Evolutionary conservation across 2,888 invertebrate genomes (phyloP).

Genomic region (Pycnomerus fuliginosus): DNA sequence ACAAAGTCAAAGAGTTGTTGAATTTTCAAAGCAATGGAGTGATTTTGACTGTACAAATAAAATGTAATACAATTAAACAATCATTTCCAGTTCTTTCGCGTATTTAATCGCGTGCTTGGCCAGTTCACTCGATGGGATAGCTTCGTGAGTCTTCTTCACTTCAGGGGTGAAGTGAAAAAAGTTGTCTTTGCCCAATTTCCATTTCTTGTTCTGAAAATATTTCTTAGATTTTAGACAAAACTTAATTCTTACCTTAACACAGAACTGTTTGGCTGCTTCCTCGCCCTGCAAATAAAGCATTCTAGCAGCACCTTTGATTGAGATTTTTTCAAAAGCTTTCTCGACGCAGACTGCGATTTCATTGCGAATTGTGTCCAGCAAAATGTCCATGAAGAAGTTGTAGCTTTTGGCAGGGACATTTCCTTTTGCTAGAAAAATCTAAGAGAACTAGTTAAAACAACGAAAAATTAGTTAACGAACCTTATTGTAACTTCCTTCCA

Average conservation of each 20-base stretch:
- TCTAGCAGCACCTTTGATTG: slow-evolving; percentile 81
- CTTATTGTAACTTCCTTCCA: slow-evolving; percentile 99
- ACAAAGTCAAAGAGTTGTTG: slow-evolving; percentile 73
- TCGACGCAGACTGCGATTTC: slow-evolving; percentile 97
- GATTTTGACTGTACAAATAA: slow-evolving; percentile 59
- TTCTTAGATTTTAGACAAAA: no score
- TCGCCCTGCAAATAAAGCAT: slow-evolving; percentile 82
- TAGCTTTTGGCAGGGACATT: slow-evolving; percentile 96
- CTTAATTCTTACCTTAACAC: neutral
- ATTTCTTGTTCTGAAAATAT: slow-evolving; percentile 66
- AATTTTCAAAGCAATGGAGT: slow-evolving; percentile 72
- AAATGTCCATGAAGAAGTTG: slow-evolving; percentile 94
- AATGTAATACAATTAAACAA: slow-evolving; percentile 68
- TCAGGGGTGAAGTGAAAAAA: slow-evolving; percentile 81
- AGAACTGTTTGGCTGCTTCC: slow-evolving; percentile 64
- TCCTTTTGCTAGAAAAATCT: slow-evolving; percentile 86
- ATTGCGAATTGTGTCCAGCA: slow-evolving; percentile 91
- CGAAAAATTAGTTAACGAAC: slow-evolving; percentile 56
- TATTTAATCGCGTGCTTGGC: slow-evolving; percentile 95
- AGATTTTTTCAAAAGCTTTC: slow-evolving; percentile 91
- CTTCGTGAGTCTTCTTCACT: slow-evolving; percentile 72
- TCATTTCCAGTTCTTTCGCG: slow-evolving; percentile 98
- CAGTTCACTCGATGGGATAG: slow-evolving; percentile 84
- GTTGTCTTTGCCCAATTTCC: slow-evolving; percentile 75
- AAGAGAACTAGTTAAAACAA: slow-evolving; percentile 24